These are phyloP conservation scores for Bolborhynchus lineola DNA, from an alignment of 2,113 vertebrate species.

Conservation along the genomic window DNA sequence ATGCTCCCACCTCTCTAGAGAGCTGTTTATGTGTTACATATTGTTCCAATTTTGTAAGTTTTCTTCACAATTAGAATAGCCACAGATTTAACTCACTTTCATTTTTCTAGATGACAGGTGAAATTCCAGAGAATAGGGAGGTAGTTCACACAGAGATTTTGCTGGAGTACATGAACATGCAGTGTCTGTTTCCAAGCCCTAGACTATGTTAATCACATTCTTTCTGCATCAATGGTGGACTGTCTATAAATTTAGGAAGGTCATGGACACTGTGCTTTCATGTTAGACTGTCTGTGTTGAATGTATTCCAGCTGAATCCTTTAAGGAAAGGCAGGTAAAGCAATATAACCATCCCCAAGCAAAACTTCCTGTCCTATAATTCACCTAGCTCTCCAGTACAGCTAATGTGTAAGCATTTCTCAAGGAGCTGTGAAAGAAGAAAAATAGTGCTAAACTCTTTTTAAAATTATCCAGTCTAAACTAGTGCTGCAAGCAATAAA, in stretches of 20 bases:
- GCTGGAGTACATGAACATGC: not conserved
- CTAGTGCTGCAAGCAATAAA: not conserved
- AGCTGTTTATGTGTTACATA: not conserved
- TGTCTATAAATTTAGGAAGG: not conserved
- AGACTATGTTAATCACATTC: not conserved
- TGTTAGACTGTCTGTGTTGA: not conserved
- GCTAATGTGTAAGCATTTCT: slow-evolving; percentile 3
- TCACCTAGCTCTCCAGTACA: not conserved
- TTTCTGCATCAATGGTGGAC: not conserved
- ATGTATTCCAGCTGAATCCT: not conserved
- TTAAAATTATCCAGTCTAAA: slow-evolving; percentile 27
- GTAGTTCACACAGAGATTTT: slow-evolving; percentile 13
- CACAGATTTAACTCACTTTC: not conserved
- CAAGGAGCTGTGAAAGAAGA: not conserved
- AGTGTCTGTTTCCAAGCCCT: not conserved
- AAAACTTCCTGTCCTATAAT: slow-evolving; percentile 13
- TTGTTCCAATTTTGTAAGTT: not conserved
- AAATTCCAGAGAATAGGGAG: not conserved
- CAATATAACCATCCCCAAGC: not conserved
- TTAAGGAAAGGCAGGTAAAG: not conserved
- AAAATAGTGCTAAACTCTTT: slow-evolving; percentile 37
- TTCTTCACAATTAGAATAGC: slow-evolving; percentile 20
- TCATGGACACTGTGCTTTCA: not conserved
- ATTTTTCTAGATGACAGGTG: slow-evolving; percentile 9
- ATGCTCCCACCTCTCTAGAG: not conserved